Base-by-base conservation (phyloP, 2,113 vertebrate species). In the pig (Sus scrofa) region DNA sequence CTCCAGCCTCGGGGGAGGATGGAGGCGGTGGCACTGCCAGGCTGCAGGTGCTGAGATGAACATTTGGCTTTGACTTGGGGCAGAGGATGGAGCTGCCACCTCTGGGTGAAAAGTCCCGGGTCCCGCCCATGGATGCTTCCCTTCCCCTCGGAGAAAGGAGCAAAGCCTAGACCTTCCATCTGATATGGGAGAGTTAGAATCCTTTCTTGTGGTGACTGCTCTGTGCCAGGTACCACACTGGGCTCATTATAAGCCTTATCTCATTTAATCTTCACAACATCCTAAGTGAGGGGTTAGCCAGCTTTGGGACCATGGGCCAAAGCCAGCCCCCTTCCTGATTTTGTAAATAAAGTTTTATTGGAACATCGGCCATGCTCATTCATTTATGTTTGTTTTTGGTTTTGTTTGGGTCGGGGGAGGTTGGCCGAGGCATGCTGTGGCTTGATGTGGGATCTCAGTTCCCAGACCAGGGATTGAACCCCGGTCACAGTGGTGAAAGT, bases 51-150 rank as follows among this genome's bases (percentile, higher is more conserved):
- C 70, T 7, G 68, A 67, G 52, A 56, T 73, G 84, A 89, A 68
- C n/a, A n/a, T n/a, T 90, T 18, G 91, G 62, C 60, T 20, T 70
- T 20, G 37, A 34, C 91, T 91, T 92, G 89, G 73, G 56, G 56
- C 93, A 15, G 9, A 93, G 30, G 52, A 52, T 2, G 26, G 12
- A 56, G 18, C n/a, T 89, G 88, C 88, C 56, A 15, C 34, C 52
- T n/a, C 24, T 2, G 58, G 58, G n/a, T 71, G 70, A 75, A 83
- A 85, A 86, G 52, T 56, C 68, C 67, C 10, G 16, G 82, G 52
- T 56, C 68, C 67, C 10, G 16, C 77, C 58, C 8, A 16, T 2
- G 15, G 37, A 44, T 71, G 7, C 9, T 89, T 27, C 63, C 14
- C 58, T 86, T 86, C 67, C 34, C 8, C 22, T n/a, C 37, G 37